Evolutionary conservation across 2,797 vertebrate species (phyloP).

Genomic region (Urocyon cinereoargenteus): DNA sequence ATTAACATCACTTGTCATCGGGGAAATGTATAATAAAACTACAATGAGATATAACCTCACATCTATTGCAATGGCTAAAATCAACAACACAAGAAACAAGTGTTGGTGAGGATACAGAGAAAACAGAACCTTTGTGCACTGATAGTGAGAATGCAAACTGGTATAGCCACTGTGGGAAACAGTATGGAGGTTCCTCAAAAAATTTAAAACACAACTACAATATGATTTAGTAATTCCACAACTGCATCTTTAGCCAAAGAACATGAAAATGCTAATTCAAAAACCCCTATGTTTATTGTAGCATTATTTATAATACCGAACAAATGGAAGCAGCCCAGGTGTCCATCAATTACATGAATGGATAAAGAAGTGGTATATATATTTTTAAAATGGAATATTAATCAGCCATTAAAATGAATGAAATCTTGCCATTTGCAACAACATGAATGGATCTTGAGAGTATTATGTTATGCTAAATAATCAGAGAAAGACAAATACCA

Average conservation of each 20-base stretch:
- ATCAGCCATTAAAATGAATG: neutral
- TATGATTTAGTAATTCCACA: neutral
- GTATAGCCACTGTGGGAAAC: neutral
- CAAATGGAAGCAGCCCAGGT: neutral
- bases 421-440: neutral
- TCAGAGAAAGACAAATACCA: neutral
- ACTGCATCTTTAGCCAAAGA: neutral
- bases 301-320: neutral
- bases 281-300: neutral
- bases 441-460: neutral
- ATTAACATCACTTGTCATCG: neutral
- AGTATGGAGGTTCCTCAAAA: neutral
- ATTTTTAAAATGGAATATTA: neutral
- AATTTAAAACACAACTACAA: neutral
- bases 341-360: neutral
- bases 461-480: neutral
- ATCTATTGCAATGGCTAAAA: neutral
- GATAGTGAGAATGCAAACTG: neutral
- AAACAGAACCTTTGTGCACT: neutral
- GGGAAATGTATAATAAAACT: neutral
- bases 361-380: neutral
- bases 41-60: neutral
- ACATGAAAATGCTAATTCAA: neutral
- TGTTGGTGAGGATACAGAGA: neutral
- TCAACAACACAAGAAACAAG: neutral